A percentile compares a stretch with the other conserved stretches of the same genome.
These are phyloP conservation scores for Phataginus tetradactyla DNA, from an alignment of 2,797 vertebrate species.

Conservation along the genomic window DNA sequence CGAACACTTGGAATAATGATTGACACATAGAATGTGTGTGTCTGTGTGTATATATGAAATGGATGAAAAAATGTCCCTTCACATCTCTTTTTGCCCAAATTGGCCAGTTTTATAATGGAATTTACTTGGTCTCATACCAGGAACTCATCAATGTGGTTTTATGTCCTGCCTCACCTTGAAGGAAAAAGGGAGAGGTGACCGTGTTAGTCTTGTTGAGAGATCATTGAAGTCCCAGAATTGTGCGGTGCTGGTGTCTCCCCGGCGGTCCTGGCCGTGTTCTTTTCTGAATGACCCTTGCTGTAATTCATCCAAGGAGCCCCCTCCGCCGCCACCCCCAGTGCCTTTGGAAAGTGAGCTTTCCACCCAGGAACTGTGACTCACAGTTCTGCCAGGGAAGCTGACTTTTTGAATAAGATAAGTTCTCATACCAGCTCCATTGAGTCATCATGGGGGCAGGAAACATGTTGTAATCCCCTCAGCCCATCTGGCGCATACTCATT, in stretches of 20 bases:
- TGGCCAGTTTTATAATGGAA: neutral
- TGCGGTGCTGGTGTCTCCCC: neutral
- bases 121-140: neutral
- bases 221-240: neutral
- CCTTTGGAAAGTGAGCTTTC: conserved; percentile 62
- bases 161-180: neutral
- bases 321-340: neutral
- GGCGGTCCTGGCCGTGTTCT: neutral
- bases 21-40: neutral
- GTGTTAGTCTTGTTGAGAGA: neutral
- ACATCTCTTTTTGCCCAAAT: neutral
- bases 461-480: conserved; percentile 85
- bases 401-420: conserved; percentile 82
- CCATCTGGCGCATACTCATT: conserved; percentile 84
- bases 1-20: neutral
- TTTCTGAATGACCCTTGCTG: conserved; percentile 64
- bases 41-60: neutral
- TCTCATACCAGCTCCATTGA: conserved; percentile 83
- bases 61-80: neutral
- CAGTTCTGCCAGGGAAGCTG: conserved; percentile 75
- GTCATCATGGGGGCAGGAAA: conserved; percentile 86
- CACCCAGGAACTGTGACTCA: conserved; percentile 83
- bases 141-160: neutral
- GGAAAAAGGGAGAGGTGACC: neutral
- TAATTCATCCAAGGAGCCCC: neutral